A percentile compares a stretch with the other conserved stretches of the same genome.
Evolutionary conservation across 2,888 invertebrate species (phyloP).

Genomic region (Seladonia tumulorum): DNA sequence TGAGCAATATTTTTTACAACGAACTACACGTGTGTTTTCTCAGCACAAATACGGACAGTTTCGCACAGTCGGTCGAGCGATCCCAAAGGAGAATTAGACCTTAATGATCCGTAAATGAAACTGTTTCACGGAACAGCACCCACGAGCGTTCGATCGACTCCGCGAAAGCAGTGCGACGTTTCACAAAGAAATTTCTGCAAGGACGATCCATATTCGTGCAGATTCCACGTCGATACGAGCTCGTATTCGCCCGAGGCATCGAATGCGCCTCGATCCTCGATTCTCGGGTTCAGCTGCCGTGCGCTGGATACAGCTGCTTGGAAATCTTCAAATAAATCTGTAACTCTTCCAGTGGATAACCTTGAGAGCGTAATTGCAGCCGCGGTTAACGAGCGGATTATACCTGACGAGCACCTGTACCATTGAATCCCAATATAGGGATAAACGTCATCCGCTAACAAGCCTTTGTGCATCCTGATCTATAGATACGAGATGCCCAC

Average conservation of each 20-base stretch:
- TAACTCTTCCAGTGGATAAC: slow-evolving; percentile 52
- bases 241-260: slow-evolving; percentile 27
- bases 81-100: neutral
- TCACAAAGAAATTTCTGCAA: slow-evolving; percentile 42
- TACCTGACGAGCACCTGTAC: slow-evolving; percentile 44
- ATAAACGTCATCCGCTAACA: neutral
- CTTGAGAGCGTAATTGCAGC: slow-evolving; percentile 55
- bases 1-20: neutral
- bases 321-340: slow-evolving; percentile 67
- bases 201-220: slow-evolving; percentile 51
- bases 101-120: neutral
- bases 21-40: neutral
- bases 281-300: slow-evolving; percentile 57
- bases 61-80: neutral
- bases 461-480: neutral
- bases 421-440: slow-evolving; percentile 7
- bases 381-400: slow-evolving; percentile 28
- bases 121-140: slow-evolving; percentile 2
- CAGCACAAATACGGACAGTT: neutral
- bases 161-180: slow-evolving; percentile 30
- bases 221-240: slow-evolving; percentile 18
- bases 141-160: neutral
- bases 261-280: slow-evolving; percentile 39
- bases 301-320: slow-evolving; percentile 59
- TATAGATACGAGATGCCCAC: neutral